Conservation (phyloP, 2,797 vertebrate genomes). For the Oreochromis grahami region DNA sequence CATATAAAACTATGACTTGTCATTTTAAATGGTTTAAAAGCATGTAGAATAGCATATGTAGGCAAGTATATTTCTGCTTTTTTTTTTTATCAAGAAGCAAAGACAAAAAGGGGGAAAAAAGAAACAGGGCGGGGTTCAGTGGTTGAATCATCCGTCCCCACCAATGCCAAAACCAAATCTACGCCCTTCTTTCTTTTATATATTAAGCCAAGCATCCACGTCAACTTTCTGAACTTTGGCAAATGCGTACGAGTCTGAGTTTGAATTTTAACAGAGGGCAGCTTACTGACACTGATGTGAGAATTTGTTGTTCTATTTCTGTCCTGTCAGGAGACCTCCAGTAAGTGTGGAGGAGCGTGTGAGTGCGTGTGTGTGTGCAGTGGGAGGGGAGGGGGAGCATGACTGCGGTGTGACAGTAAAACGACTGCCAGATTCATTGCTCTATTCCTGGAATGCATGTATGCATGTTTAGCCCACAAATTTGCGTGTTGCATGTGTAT, state of each 20-base stretch:
- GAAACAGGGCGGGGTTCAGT: too few species aligned
- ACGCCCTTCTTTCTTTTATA: background rate
- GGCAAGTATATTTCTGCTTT: too few species aligned
- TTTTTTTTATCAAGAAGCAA: too few species aligned
- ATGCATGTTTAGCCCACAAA: background rate
- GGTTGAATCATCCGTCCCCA: too few species aligned
- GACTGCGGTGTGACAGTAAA: background rate
- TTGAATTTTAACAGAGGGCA: background rate
- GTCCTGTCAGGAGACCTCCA: conserved; percentile 52
- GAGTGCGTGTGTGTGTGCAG: background rate
- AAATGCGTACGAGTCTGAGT: background rate
- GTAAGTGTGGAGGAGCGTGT: conserved; percentile 39
- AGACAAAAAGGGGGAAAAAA: too few species aligned
- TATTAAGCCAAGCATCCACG: background rate
- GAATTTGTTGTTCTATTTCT: conserved; percentile 70
- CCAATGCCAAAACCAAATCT: too few species aligned
- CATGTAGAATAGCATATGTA: too few species aligned
- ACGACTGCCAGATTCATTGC: background rate
- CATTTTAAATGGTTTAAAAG: too few species aligned
- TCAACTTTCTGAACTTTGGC: background rate
- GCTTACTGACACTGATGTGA: conserved; percentile 11
- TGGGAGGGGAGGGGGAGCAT: background rate
- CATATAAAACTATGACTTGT: too few species aligned
- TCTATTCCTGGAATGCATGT: background rate
- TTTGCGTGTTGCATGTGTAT: background rate